Evolutionary conservation across 2,113 vertebrate species (phyloP), one percentile per base, ranked within the genome.

Genomic region (Triplophysa rosa): DNA sequence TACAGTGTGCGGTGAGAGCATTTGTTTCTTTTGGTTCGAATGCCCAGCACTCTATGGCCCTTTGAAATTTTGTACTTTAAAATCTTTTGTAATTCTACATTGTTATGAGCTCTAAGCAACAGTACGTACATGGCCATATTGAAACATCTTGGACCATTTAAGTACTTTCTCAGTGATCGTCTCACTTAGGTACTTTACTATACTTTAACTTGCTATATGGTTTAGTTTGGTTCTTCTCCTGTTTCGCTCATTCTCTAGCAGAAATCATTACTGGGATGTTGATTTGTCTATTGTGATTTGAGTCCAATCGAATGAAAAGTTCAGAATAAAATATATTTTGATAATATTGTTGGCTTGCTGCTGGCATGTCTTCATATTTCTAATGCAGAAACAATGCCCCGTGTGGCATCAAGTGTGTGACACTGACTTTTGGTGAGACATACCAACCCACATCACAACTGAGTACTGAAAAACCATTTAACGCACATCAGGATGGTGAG

Each of bases 271-370:
- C 94, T 94, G 91, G 93, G 91, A 94, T 95, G 94, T 95, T 93
- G 94, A 95, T 96, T 96, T 96, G 96, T 97, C 94, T 95, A 95
- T 95, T 97, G 95, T 95, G 95, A 95, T 95, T 96, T 95, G 94
- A 95, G 94, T 97, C 95, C 94, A 94, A 97, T 96, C 94, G 95
- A 94, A 89, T 94, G 93, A 88, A 92, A 95, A 95, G 95, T 98
- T 95, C 97, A 97, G 95, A 99, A 98, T 98, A 99, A 99, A 98
- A 96, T 98, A 95, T 99, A 99, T 99, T 99, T 99, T 99, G 97
- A 98, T 98, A 98, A 95, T 94, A 96, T 78, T 13, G 42, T 89
- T 8, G 79, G 26, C 47, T 56, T 52, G 23, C 2, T 47, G 8
- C 21, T 21, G 19, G 26, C 26, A 45, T 45, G 9, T 45, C 42